These are phyloP conservation scores for Apamea epomidion DNA, from an alignment of 2,888 invertebrate species.

Conservation along the genomic window DNA sequence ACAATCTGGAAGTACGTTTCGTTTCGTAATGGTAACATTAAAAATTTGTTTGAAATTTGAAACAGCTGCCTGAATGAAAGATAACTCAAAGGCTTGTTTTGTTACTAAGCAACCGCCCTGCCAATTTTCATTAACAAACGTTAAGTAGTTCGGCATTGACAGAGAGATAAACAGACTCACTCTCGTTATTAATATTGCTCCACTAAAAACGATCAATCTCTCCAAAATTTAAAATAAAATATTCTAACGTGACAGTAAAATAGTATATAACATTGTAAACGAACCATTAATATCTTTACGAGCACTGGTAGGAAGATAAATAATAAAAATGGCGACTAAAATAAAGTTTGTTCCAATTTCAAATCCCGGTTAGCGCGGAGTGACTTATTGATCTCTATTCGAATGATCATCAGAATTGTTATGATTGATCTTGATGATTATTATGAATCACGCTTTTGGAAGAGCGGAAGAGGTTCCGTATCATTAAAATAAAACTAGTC, in stretches of 20 bases:
- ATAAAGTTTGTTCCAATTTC: constrained; percentile 71
- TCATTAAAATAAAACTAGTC: too few species aligned
- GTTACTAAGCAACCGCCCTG: background rate
- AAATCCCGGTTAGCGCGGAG: constrained; percentile 70
- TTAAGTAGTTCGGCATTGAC: constrained; percentile 45
- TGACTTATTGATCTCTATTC: constrained; percentile 67
- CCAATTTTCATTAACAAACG: constrained; percentile 9
- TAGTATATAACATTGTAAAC: constrained; percentile 55
- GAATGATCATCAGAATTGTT: constrained; percentile 55
- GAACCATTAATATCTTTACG: constrained; percentile 67
- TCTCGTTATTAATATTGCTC: constrained; percentile 32
- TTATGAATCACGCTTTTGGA: background rate
- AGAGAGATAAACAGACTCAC: constrained; percentile 26
- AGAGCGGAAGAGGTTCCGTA: too few species aligned
- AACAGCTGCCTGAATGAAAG: background rate
- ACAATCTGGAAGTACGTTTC: too few species aligned
- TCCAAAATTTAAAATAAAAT: constrained; percentile 32
- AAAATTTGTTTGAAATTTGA: too few species aligned
- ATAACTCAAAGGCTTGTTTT: background rate
- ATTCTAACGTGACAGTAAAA: constrained; percentile 51
- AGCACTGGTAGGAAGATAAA: constrained; percentile 57
- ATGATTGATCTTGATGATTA: constrained; percentile 36
- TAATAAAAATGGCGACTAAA: constrained; percentile 64
- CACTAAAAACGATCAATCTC: constrained; percentile 41
- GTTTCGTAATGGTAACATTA: too few species aligned